phyloP scores from a whole-genome alignment of 2,113 vertebrate genomes.

The Argyrosomus japonicus region DNA sequence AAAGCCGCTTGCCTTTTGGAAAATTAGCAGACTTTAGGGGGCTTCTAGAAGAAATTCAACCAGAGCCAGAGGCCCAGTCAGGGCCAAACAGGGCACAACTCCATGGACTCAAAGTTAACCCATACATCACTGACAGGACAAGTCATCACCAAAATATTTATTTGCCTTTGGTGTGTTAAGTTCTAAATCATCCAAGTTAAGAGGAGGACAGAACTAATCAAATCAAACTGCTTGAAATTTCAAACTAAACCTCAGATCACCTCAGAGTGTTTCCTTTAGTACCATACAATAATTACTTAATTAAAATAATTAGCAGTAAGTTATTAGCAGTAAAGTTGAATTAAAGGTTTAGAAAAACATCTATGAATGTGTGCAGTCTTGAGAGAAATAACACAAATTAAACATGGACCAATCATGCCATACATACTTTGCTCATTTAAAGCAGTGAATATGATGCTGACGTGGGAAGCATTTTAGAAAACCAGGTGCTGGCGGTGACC shows the following conservation, averaged over 20 bases:
- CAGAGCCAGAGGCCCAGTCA: not conserved
- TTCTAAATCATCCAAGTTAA: not conserved
- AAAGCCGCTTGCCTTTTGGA: not conserved
- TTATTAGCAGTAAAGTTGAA: too few relatives aligned
- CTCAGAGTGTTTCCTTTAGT: not conserved
- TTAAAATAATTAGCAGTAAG: too few relatives aligned
- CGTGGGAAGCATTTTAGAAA: constrained; percentile 3
- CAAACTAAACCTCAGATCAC: not conserved
- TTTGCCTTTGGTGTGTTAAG: not conserved
- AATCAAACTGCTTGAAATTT: not conserved
- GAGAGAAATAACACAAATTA: not conserved
- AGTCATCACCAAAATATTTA: not conserved
- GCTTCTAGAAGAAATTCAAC: not conserved
- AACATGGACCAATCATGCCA: not conserved
- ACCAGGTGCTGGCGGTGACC: constrained; percentile 6
- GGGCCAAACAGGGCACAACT: not conserved
- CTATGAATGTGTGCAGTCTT: not conserved
- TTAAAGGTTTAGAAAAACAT: too few relatives aligned
- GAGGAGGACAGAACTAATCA: not conserved
- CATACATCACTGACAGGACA: not conserved
- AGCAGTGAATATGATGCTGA: not conserved
- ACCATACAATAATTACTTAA: not conserved
- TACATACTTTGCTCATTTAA: not conserved
- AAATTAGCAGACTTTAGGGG: not conserved
- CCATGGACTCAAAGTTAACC: not conserved